Evolutionary conservation across 2,888 invertebrate species (phyloP).

Genomic region (Andrena marginata): DNA sequence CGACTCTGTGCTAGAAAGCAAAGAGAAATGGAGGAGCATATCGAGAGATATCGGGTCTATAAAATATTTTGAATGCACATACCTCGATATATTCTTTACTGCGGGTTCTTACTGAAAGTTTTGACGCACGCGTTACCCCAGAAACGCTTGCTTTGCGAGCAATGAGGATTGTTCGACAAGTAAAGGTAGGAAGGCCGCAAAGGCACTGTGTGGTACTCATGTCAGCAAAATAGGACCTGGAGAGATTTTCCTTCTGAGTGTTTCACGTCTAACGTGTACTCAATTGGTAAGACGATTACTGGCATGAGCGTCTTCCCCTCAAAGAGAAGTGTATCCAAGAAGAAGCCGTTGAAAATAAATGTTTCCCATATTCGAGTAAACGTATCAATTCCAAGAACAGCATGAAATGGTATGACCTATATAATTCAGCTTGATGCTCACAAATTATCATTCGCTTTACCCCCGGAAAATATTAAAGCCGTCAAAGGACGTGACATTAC

Average conservation of each 20-base stretch:
- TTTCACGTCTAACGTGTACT: background rate
- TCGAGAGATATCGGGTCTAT: constrained; percentile 8
- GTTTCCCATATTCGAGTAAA: background rate
- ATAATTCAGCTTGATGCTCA: background rate
- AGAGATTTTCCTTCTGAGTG: background rate
- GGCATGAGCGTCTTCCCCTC: too few species aligned
- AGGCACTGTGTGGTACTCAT: background rate
- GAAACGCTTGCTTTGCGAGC: background rate
- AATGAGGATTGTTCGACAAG: background rate
- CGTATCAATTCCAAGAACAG: too few species aligned
- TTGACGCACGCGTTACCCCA: background rate
- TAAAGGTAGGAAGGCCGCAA: background rate
- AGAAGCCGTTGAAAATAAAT: background rate
- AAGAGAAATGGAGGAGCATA: background rate
- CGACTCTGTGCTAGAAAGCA: background rate
- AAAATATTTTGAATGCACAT: constrained; percentile 19
- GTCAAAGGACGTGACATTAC: background rate
- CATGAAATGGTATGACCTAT: too few species aligned
- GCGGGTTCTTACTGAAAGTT: background rate
- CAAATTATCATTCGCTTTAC: background rate
- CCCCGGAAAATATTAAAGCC: constrained; percentile 14
- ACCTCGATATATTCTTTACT: background rate
- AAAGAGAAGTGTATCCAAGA: too few species aligned
- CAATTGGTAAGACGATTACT: background rate
- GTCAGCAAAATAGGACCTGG: background rate